Percentiles rank a stretch among this genome's conserved stretches.
Conservation (phyloP, 1,140 invertebrate genomes). For the Ips typographus region DNA sequence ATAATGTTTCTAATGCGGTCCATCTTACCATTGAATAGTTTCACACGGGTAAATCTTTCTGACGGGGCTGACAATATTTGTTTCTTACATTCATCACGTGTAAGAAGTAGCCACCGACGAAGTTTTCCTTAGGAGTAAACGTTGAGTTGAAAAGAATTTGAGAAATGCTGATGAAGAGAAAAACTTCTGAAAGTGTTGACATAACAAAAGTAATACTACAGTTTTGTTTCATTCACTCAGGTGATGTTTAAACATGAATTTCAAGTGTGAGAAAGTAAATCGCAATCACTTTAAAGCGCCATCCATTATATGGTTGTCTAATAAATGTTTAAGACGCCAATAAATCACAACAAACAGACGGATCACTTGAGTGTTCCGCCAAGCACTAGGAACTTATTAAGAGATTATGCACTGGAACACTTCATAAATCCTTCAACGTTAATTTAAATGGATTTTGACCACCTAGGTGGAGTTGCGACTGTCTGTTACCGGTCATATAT, state of each 20-base stretch:
- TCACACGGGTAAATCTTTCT: conserved; percentile 20
- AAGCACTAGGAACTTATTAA: conserved; percentile 8
- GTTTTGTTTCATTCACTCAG: too few relatives aligned
- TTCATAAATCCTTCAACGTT: conserved; percentile 20
- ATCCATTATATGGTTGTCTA: not conserved
- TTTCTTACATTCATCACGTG: too few relatives aligned
- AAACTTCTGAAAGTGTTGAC: too few relatives aligned
- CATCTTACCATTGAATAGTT: conserved; percentile 18
- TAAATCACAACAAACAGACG: conserved; percentile 6
- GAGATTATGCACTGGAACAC: conserved; percentile 16
- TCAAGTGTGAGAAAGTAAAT: too few relatives aligned
- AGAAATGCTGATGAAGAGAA: too few relatives aligned
- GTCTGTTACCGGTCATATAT: conserved; percentile 4
- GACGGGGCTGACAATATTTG: too few relatives aligned
- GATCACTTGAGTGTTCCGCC: not conserved
- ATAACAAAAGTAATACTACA: too few relatives aligned
- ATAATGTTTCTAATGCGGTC: conserved; percentile 24
- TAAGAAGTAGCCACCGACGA: too few relatives aligned
- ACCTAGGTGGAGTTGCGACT: conserved; percentile 12
- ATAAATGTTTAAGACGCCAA: conserved; percentile 3
- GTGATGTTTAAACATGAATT: too few relatives aligned
- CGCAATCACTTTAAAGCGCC: not conserved
- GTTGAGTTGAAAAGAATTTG: too few relatives aligned
- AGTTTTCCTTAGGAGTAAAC: too few relatives aligned
- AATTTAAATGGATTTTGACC: conserved; percentile 29